phyloP scores from a whole-genome alignment of 2,797 vertebrate species.

The Clarias platycephalus region DNA sequence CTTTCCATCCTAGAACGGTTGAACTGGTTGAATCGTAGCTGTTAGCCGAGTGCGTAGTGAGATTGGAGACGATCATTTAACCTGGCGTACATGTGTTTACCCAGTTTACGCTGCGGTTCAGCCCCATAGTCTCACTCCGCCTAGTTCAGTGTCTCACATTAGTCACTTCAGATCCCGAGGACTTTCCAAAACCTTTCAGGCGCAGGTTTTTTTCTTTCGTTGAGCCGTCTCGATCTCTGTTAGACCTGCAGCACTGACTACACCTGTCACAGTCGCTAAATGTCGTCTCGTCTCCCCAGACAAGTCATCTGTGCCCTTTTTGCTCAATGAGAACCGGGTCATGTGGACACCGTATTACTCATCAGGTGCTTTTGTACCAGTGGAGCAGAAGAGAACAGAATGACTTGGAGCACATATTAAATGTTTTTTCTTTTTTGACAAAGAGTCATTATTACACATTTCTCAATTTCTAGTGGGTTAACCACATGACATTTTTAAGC shows the following conservation, averaged over 20 bases:
- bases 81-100: slow-evolving; percentile 49
- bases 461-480: neutral
- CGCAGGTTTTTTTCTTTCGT: neutral
- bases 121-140: slow-evolving; percentile 25
- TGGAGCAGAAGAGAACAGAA: slow-evolving; percentile 14
- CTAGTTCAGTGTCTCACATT: slow-evolving; percentile 21
- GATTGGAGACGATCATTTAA: slow-evolving; percentile 38
- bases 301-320: slow-evolving; percentile 30
- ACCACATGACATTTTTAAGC: neutral
- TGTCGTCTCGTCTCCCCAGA: slow-evolving; percentile 34
- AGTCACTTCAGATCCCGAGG: slow-evolving; percentile 21
- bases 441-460: neutral
- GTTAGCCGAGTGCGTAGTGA: neutral
- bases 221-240: neutral
- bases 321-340: slow-evolving; percentile 23
- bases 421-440: neutral
- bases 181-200: slow-evolving; percentile 41
- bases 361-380: slow-evolving; percentile 45
- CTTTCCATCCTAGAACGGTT: neutral
- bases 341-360: slow-evolving; percentile 43
- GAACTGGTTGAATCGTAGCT: neutral
- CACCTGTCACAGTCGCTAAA: slow-evolving; percentile 26
- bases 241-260: slow-evolving; percentile 2
- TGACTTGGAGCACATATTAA: slow-evolving; percentile 22
- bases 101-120: slow-evolving; percentile 65